phyloP scores from a whole-genome alignment of 53 echinoderm and acorn worm species.

The Zoroaster sp. region DNA sequence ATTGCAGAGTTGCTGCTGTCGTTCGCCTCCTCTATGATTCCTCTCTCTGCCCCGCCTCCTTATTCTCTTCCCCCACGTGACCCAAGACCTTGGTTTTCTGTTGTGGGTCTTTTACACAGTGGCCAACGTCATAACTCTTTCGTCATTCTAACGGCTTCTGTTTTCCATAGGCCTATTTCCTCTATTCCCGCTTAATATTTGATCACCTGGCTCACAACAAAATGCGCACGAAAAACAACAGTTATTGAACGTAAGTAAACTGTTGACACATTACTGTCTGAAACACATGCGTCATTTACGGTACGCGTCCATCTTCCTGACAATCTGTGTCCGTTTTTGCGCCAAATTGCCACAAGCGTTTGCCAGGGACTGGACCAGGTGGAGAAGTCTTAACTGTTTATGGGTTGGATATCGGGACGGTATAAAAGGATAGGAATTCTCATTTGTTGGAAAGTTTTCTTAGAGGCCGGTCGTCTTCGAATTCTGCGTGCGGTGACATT shows the following conservation, averaged over 20 bases:
- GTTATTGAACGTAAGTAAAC: not conserved
- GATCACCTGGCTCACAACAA: not conserved
- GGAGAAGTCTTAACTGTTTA: not conserved
- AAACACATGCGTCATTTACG: not conserved
- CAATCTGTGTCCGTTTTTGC: constrained; percentile 45
- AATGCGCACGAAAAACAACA: not conserved
- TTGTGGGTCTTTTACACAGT: not conserved
- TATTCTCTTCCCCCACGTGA: not conserved
- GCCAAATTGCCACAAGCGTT: not conserved
- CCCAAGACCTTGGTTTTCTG: not conserved
- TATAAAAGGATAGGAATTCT: not conserved
- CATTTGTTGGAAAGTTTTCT: no score
- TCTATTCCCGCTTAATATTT: not conserved
- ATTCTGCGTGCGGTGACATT: no score
- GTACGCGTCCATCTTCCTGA: constrained; percentile 26
- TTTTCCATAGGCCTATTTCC: not conserved
- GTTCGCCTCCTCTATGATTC: not conserved
- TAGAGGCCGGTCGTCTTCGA: no score
- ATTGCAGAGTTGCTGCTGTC: no score
- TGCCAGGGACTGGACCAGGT: not conserved
- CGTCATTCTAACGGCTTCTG: not conserved
- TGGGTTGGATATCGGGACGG: not conserved
- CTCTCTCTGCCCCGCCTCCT: not conserved
- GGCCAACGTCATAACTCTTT: not conserved
- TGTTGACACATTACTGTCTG: constrained; percentile 18